Evolutionary conservation across 2,797 vertebrate species (phyloP), one percentile per base, ranked within the genome.

Genomic region (Amblyraja radiata): DNA sequence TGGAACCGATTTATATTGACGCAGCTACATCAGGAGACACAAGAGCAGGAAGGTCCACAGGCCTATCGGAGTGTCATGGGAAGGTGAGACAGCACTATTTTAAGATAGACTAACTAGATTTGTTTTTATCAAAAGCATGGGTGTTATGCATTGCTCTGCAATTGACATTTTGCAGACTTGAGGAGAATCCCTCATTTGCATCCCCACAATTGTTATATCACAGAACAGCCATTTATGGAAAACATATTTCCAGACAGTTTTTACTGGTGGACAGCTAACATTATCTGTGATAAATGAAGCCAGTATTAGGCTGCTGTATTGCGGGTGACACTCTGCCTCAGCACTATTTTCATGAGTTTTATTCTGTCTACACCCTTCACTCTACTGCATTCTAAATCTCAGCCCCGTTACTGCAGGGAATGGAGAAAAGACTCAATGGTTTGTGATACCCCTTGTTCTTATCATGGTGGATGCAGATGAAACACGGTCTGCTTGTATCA

Each of bases 1-100:
- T 99, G 99, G 99, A 99, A 99, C 94, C 97, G 99, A 32, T 99
- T 99, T 95, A 99, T 99, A 95, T 97, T 99, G 46, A 99, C 99
- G 0, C 99, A 99, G 94, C 97, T 99, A 61, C 99, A 99, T 95
- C 99, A 99, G 96, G 99, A 99, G 94, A 99, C 98, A 0, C 98
- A 99, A 95, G 99, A 99, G 95, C 97, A 98, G 95, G 99, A 99
- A 95, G 98, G 97, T 3, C 98, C 98, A 0, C 98, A 99, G 95
- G 99, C 99, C 0, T 99, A 99, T 94, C 96, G 99, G 1, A 98
- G 98, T 2, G 96, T 96, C 94, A 95, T 95, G 88, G 98, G 98
- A 95, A 98, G 98, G 98, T 99, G 94, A 93, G 8, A 6, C n/a
- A 93, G n/a, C 86, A 71, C 86, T 71, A 28, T 36, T 13, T 0